phyloP scores from a whole-genome alignment of 2,797 vertebrate species.

The Sebastolobus alascanus region DNA sequence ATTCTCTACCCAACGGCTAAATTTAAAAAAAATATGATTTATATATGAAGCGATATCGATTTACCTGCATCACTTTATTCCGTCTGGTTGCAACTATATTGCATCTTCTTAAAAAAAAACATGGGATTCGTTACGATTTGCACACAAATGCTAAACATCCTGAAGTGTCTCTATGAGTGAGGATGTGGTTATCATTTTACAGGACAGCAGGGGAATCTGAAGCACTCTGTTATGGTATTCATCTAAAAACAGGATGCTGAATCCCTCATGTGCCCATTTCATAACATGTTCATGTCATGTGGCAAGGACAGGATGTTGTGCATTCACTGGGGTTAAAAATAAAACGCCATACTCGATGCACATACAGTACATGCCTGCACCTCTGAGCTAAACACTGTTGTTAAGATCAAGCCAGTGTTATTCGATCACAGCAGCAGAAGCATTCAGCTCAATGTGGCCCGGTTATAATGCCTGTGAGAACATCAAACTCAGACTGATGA shows the following conservation, averaged over 20 bases:
- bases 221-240: constrained; percentile 43
- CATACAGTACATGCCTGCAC: constrained; percentile 2
- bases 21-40: constrained; percentile 39
- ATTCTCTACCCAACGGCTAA: constrained; percentile 9
- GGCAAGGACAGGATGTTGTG: constrained; percentile 58
- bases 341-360: constrained; percentile 16
- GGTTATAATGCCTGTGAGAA: neutral
- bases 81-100: constrained; percentile 14
- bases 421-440: neutral
- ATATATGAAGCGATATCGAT: constrained; percentile 35
- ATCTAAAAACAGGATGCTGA: constrained; percentile 70
- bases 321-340: constrained; percentile 50
- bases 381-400: constrained; percentile 5
- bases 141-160: constrained; percentile 14
- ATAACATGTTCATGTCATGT: constrained; percentile 57
- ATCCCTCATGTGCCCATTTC: constrained; percentile 68
- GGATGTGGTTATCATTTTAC: constrained; percentile 68
- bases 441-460: neutral
- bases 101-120: constrained; percentile 4
- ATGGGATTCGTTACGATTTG: constrained; percentile 14
- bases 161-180: constrained; percentile 26
- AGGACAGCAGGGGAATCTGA: constrained; percentile 43
- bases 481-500: neutral
- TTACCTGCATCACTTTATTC: constrained; percentile 18
- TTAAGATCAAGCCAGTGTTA: neutral